These are phyloP conservation scores for Megaceryle maxima DNA, from an alignment of 2,113 vertebrate genomes.

Conservation along the genomic window DNA sequence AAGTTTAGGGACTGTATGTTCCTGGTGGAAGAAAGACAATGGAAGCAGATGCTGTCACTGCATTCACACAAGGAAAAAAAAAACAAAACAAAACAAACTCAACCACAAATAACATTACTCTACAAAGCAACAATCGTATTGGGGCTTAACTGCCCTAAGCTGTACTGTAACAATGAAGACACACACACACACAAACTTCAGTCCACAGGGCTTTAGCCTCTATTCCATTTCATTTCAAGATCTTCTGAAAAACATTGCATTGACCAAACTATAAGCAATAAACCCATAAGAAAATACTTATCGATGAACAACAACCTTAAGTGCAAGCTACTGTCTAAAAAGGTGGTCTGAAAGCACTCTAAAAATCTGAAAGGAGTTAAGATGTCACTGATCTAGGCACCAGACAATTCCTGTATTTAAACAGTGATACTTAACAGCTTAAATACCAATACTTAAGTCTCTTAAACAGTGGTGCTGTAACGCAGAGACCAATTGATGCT, in stretches of 20 bases:
- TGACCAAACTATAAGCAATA: background rate
- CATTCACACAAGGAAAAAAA: background rate
- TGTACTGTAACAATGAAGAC: background rate
- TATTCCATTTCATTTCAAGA: background rate
- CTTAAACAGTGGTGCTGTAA: background rate
- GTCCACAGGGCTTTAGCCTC: background rate
- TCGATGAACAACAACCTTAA: background rate
- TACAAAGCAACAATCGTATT: background rate
- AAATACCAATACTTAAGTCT: background rate
- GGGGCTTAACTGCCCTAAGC: background rate
- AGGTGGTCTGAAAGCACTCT: background rate
- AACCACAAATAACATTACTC: background rate
- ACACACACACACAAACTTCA: background rate
- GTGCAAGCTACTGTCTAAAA: background rate
- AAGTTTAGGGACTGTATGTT: background rate
- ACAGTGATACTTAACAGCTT: background rate
- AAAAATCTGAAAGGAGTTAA: background rate
- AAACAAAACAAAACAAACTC: background rate
- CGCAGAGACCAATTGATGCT: background rate
- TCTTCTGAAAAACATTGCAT: background rate
- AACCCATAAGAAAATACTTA: background rate
- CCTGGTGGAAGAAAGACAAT: background rate
- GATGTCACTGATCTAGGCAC: background rate
- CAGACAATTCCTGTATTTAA: background rate
- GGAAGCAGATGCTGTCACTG: background rate